Conservation (phyloP, 2,888 invertebrate species). For the Eugnorisma glareosa region DNA sequence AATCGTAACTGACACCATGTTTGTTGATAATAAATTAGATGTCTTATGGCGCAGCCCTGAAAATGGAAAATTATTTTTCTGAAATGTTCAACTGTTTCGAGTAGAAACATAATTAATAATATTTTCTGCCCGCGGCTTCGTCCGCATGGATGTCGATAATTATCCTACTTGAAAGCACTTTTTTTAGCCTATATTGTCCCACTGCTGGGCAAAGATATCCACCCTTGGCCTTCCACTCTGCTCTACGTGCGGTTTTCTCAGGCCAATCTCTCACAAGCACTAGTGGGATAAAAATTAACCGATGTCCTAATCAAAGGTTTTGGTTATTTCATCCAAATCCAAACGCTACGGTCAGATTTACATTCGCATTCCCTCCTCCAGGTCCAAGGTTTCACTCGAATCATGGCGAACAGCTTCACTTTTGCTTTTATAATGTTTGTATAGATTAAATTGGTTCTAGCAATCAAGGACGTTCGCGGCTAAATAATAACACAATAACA, state of each 20-base stretch:
- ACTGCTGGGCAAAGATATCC: too few species aligned
- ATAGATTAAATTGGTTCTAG: background rate
- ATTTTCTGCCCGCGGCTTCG: background rate
- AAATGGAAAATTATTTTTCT: conserved; percentile 40
- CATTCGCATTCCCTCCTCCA: background rate
- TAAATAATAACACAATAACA: too few species aligned
- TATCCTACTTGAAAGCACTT: background rate
- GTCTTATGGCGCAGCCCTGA: conserved; percentile 42
- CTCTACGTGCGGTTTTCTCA: too few species aligned
- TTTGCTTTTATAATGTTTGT: background rate
- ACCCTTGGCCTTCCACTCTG: too few species aligned
- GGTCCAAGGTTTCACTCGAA: background rate
- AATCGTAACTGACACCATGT: conserved; percentile 82
- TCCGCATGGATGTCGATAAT: background rate
- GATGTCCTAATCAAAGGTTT: background rate
- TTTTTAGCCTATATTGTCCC: too few species aligned
- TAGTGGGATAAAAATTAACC: background rate
- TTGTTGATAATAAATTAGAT: conserved; percentile 64
- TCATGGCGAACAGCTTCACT: background rate
- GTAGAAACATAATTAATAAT: background rate
- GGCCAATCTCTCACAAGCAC: too few species aligned
- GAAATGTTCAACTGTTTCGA: conserved; percentile 32
- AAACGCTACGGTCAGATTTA: too few species aligned
- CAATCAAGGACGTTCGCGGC: background rate
- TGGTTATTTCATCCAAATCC: too few species aligned